Base-by-base conservation (phyloP, 2,888 invertebrate genomes). In the Atrina japonica region DNA sequence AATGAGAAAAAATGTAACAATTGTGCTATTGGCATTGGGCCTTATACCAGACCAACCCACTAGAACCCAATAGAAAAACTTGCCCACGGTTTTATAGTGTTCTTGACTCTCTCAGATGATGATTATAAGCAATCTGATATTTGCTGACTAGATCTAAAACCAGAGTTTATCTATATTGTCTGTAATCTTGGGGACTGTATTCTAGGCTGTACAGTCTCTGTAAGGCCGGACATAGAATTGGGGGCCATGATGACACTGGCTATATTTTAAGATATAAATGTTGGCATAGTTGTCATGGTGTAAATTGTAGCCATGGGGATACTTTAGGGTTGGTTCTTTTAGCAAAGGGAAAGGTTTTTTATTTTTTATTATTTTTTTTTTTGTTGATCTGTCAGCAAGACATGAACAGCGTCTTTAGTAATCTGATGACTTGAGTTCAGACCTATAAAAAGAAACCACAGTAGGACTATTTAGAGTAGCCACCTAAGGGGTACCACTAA, bases 351-450 rank as follows among this genome's bases (percentile, higher is more conserved):
- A 11, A 43, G 27, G 23, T 21, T n/a, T 49, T 21, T 67, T 45
- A n/a, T 49, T 45, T 40, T 21, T n/a, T 49, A 14, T 67, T 45
- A n/a, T 49, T 45, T 59, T 35, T 68, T 14, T 35, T 23, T 58
- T 30, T 3, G n/a, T 18, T 25, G 11, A 18, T 21, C 49, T 47
- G 18, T 16, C 47, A 53, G 47, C 47, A n/a, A 25, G 50, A 35
- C 60, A 66, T 76, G 74, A 68, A 25, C 40, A 16, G 27, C 59
- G 58, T 83, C 86, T 89, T 89, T 89, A 86, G 88, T 89, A 88
- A 88, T 89, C 88, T 88, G 88, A 88, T 84, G 84, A 75, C 77
- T 68, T 35, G 49, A 11, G 5, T 35, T 35, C 11, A n/a, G n/a
- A n/a, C n/a, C n/a, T n/a, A n/a, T n/a, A n/a, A n/a, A n/a, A n/a